Conservation (phyloP, 2,888 invertebrate species). For the Acleris emargana region DNA sequence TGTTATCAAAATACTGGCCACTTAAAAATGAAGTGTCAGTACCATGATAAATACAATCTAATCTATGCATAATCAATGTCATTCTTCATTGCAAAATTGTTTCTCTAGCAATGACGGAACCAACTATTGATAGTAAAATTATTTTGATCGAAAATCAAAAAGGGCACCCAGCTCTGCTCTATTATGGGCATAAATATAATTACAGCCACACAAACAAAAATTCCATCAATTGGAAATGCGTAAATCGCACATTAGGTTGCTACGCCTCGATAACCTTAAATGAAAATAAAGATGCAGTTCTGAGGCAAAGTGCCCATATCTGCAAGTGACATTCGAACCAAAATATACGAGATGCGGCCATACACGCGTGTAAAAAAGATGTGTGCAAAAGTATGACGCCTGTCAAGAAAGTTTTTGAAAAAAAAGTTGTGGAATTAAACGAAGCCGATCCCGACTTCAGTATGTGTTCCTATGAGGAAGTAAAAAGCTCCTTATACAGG, state of each 20-base stretch:
- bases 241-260: slow-evolving; percentile 4
- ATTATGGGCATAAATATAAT: background rate
- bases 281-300: slow-evolving; percentile 8
- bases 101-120: background rate
- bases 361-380: slow-evolving; percentile 4
- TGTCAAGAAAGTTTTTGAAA: too few relatives aligned
- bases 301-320: background rate
- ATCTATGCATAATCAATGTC: background rate
- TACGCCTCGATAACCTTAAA: slow-evolving; percentile 3
- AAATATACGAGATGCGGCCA: slow-evolving; percentile 1
- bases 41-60: too few relatives aligned
- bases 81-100: background rate
- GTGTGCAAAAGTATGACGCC: slow-evolving; percentile 1
- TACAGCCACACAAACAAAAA: background rate
- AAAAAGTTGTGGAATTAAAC: too few relatives aligned
- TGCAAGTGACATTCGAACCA: too few relatives aligned
- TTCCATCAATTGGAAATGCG: background rate
- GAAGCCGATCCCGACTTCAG: background rate
- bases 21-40: slow-evolving; percentile 1
- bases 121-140: background rate
- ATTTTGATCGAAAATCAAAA: too few relatives aligned
- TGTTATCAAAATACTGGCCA: background rate
- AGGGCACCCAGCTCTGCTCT: background rate
- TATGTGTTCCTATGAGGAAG: slow-evolving; percentile 6
- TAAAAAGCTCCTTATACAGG: slow-evolving; percentile 11